These are phyloP conservation scores for Hylaeus volcanicus DNA, from an alignment of 1,140 invertebrate species.

Conservation along the genomic window DNA sequence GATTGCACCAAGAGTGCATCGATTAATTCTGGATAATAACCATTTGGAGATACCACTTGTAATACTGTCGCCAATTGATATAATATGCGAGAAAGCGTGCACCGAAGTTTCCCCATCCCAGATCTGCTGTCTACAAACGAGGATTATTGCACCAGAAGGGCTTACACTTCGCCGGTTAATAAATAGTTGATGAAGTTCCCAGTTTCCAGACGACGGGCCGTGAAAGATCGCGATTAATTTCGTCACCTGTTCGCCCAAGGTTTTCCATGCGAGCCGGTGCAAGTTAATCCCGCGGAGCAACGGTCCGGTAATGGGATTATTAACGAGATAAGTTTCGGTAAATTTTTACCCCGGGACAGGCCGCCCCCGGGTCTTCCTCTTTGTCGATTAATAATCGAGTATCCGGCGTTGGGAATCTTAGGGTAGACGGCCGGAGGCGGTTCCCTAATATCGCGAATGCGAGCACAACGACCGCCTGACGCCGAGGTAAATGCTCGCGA, in stretches of 20 bases:
- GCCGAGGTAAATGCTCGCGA: constrained; percentile 33
- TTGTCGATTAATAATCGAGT: constrained; percentile 63
- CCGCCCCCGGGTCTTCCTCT: constrained; percentile 24
- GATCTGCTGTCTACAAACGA: no score
- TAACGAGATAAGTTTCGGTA: constrained; percentile 60
- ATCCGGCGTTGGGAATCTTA: constrained; percentile 17
- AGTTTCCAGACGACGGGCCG: not conserved
- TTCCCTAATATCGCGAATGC: constrained; percentile 31
- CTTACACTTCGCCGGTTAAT: not conserved
- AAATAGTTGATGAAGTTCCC: not conserved
- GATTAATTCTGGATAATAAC: no score
- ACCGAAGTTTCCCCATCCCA: no score
- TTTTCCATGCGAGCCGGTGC: constrained; percentile 1
- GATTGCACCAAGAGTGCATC: no score
- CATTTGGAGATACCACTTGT: no score
- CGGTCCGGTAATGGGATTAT: constrained; percentile 56
- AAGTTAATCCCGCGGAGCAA: constrained; percentile 51
- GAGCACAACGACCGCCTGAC: not conserved
- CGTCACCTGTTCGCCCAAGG: constrained; percentile 6
- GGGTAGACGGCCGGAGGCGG: not conserved
- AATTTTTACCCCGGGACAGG: constrained; percentile 35
- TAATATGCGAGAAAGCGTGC: no score
- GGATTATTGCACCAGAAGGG: no score
- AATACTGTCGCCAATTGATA: no score
- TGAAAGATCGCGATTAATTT: constrained; percentile 12